Evolutionary conservation across 2,113 vertebrate genomes (phyloP), one percentile per base, ranked within the genome.

Genomic region (Xiphias gladius): DNA sequence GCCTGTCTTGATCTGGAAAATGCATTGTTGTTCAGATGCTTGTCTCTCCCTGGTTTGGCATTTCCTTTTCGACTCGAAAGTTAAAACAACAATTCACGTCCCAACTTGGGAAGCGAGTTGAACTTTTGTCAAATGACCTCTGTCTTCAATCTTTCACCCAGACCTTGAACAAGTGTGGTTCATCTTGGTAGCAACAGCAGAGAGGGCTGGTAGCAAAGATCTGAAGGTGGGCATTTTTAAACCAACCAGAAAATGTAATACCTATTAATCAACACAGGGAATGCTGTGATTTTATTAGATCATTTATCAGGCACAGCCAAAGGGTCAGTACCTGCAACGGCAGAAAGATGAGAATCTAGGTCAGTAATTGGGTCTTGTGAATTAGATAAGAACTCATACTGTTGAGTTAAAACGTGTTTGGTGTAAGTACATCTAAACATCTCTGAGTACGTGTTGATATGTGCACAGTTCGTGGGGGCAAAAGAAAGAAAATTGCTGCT

Each of bases 361-460:
- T 82, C 86, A 86, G 55, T 68, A 77, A 76, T 46, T 77, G 80
- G 68, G 69, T 57, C 65, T 67, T 26, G 28, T 72, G 11, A 62
- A 52, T 17, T 17, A 30, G 22, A 75, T 71, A 77, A 63, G 57
- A 50, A 50, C 58, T 62, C 1, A 19, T n/a, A 22, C 17, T 22
- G 17, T 61, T 59, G 37, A 30, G 11, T 22, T 28, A n/a, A 52
- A 37, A 37, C 67, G 24, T 35, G 22, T 57, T 28, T 41, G 2
- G 11, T 7, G 19, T 35, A 10, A n/a, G 17, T 24, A 11, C 22
- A 30, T 69, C 19, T 54, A 24, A 24, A 57, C 11, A 24, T 50
- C 12, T 46, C 46, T 50, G 48, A 8, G 6, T 50, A 20, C 19
- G 7, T 19, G 17, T 50, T 43, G 37, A 41, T 43, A 26, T 41